Evolutionary conservation across 2,797 vertebrate genomes (phyloP).

Genomic region (Lutjanus campechanus): DNA sequence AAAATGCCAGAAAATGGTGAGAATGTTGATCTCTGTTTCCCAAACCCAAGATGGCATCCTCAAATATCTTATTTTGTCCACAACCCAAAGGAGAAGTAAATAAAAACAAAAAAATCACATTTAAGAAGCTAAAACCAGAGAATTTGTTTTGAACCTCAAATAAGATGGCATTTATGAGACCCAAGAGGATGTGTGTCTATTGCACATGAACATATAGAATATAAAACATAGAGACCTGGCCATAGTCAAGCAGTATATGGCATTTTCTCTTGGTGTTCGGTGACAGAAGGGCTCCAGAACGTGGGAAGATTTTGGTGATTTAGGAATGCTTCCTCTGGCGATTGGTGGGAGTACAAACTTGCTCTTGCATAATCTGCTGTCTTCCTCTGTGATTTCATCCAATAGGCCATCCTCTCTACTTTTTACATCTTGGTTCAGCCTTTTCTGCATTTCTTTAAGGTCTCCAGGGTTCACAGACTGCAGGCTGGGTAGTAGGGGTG

Average conservation of each 20-base stretch:
- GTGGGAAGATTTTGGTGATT: conserved; percentile 46
- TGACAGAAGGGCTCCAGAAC: conserved; percentile 64
- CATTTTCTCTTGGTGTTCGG: conserved; percentile 81
- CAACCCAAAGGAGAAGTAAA: no score
- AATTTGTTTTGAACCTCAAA: not conserved
- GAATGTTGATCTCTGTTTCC: no score
- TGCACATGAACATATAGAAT: not conserved
- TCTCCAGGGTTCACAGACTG: conserved; percentile 7
- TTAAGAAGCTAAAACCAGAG: no score
- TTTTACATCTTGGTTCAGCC: not conserved
- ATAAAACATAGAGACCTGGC: conserved; percentile 77
- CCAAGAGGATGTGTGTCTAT: not conserved
- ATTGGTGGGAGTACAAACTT: conserved; percentile 74
- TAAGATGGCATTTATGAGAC: not conserved
- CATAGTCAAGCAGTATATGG: conserved; percentile 80
- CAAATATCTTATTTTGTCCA: no score
- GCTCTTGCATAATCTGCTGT: conserved; percentile 31
- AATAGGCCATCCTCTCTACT: not conserved
- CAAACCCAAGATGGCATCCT: no score
- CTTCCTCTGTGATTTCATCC: conserved; percentile 16
- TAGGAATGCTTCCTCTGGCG: conserved; percentile 44
- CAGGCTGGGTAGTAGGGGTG: conserved; percentile 1
- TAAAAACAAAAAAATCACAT: no score
- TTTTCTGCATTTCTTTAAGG: conserved; percentile 19
- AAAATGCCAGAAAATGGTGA: no score